Evolutionary conservation across 2,113 vertebrate species (phyloP).

Genomic region (Egretta garzetta): DNA sequence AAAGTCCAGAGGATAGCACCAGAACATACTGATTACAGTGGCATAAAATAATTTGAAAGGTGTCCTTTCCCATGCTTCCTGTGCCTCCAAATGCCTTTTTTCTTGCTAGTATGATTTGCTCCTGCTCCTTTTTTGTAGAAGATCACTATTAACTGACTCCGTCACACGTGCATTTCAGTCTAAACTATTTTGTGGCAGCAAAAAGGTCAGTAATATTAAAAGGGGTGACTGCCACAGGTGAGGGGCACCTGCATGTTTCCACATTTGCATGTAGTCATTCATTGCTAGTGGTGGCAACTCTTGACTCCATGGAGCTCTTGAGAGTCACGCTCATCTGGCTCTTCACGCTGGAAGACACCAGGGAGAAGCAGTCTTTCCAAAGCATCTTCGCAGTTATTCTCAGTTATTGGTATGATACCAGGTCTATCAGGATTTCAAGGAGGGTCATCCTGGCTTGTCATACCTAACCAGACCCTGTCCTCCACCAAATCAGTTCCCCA

Average conservation of each 20-base stretch:
- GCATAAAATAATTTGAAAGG: neutral
- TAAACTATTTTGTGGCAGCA: neutral
- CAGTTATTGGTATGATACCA: neutral
- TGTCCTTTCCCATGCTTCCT: neutral
- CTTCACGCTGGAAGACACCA: neutral
- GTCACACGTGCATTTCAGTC: neutral
- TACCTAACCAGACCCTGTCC: fast-evolving
- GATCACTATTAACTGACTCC: neutral
- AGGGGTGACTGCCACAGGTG: neutral
- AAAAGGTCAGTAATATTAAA: neutral
- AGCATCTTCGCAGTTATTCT: neutral
- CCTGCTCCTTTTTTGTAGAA: neutral
- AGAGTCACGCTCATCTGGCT: fast-evolving
- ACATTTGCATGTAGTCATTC: neutral
- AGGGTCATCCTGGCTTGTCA: neutral
- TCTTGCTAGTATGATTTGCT: neutral
- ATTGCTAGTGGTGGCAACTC: fast-evolving
- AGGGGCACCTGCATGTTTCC: neutral
- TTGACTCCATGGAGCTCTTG: neutral
- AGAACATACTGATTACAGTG: neutral
- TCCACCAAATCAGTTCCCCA: neutral
- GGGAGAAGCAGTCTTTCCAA: neutral
- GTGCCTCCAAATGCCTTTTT: neutral
- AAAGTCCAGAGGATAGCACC: neutral
- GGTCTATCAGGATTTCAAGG: neutral